Conservation (phyloP, 2,797 vertebrate species). For the Myripristis jacobus region DNA sequence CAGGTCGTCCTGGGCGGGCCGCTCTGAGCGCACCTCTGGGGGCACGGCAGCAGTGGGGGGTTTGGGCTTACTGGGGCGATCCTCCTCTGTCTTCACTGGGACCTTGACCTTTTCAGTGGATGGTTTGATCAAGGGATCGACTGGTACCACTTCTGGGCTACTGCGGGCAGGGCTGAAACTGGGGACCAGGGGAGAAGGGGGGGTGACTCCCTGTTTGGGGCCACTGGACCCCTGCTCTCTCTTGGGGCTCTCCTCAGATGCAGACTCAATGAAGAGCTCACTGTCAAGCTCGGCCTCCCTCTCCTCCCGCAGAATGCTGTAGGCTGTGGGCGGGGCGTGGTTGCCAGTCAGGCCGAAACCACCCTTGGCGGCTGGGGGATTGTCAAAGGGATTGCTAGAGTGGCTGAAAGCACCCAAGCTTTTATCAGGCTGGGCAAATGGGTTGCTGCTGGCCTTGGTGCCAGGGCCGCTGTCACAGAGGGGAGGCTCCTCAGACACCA, state of each 20-base stretch:
- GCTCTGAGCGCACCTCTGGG: constrained; percentile 79
- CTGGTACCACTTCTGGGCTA: constrained; percentile 53
- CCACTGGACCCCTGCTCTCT: constrained; percentile 91
- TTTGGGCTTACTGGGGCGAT: constrained; percentile 75
- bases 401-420: constrained; percentile 65
- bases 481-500: constrained; percentile 92
- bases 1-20: constrained; percentile 73
- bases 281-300: constrained; percentile 98
- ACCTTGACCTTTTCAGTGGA: constrained; percentile 70
- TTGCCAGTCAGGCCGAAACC: constrained; percentile 87
- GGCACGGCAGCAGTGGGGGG: constrained; percentile 80
- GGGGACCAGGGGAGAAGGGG: constrained; percentile 76
- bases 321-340: constrained; percentile 86
- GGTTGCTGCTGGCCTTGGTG: constrained; percentile 73
- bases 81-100: constrained; percentile 74
- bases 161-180: constrained; percentile 65
- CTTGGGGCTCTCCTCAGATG: constrained; percentile 97
- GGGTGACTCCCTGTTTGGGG: constrained; percentile 84
- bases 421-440: constrained; percentile 71
- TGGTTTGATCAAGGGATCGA: constrained; percentile 69
- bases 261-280: constrained; percentile 97
- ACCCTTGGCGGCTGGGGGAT: constrained; percentile 83
- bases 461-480: constrained; percentile 72
- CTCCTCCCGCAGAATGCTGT: constrained; percentile 97
- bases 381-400: constrained; percentile 76